Evolutionary conservation across 2,888 invertebrate genomes (phyloP).

Genomic region (Euphydryas editha): DNA sequence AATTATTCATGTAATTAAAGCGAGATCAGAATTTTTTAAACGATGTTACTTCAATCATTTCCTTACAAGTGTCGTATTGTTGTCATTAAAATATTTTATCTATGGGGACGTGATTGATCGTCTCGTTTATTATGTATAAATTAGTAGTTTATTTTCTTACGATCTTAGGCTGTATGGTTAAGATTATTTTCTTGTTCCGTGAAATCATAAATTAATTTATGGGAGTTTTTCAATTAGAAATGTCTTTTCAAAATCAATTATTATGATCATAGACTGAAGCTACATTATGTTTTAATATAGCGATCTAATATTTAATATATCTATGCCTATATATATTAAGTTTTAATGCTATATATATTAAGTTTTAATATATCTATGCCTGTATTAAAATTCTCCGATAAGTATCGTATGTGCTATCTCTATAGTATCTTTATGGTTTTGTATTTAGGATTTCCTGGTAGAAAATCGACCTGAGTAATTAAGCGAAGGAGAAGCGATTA

Average conservation of each 20-base stretch:
- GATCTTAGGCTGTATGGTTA: background rate
- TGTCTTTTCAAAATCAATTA: background rate
- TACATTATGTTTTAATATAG: too few species aligned
- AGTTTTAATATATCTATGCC: background rate
- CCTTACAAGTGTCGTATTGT: slow-evolving; percentile 31
- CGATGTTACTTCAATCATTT: slow-evolving; percentile 29
- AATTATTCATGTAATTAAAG: slow-evolving; percentile 32
- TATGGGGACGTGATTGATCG: slow-evolving; percentile 26
- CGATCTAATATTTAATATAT: too few species aligned
- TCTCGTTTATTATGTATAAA: slow-evolving; percentile 19
- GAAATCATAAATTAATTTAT: background rate
- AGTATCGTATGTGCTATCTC: too few species aligned
- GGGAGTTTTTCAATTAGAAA: background rate
- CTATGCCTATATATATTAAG: background rate
- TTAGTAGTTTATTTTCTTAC: slow-evolving; percentile 1
- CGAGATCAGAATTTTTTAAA: slow-evolving; percentile 21
- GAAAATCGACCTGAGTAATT: slow-evolving; percentile 16
- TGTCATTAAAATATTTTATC: slow-evolving; percentile 29
- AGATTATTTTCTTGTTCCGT: background rate
- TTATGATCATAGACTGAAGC: background rate
- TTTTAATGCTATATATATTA: too few species aligned
- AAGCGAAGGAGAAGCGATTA: slow-evolving; percentile 33
- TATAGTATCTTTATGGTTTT: background rate
- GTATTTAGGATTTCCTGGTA: slow-evolving; percentile 8
- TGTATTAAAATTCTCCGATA: background rate